Conservation (phyloP, 2,797 vertebrate species). For the Helicolenus hilgendorfi region DNA sequence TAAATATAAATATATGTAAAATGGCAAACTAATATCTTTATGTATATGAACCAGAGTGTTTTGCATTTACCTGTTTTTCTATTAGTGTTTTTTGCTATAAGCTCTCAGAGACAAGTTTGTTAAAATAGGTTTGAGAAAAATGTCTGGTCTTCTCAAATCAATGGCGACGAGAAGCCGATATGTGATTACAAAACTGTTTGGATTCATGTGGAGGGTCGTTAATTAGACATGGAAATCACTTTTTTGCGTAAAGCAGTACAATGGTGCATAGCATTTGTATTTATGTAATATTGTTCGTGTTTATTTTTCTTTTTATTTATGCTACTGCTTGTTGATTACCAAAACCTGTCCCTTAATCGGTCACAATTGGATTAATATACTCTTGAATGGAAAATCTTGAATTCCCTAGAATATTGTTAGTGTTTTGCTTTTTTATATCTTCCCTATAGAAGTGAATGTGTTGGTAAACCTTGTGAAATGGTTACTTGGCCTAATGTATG, state of each 20-base stretch:
- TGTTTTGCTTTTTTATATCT: conserved; percentile 84
- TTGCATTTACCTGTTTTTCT: conserved; percentile 92
- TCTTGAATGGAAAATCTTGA: conserved; percentile 89
- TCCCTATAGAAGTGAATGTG: conserved; percentile 91
- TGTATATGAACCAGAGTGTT: conserved; percentile 94
- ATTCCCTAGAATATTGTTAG: conserved; percentile 81
- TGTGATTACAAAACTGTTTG: conserved; percentile 73
- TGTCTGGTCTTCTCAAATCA: conserved; percentile 78
- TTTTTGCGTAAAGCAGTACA: conserved; percentile 86
- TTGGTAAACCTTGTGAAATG: conserved; percentile 91
- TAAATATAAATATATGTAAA: conserved; percentile 95
- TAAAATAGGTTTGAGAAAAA: conserved; percentile 79
- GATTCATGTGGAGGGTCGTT: conserved; percentile 73
- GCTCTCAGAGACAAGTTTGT: conserved; percentile 89
- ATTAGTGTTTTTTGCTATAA: conserved; percentile 92
- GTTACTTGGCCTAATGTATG: conserved; percentile 89
- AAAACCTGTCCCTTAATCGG: conserved; percentile 88
- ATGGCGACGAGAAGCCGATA: conserved; percentile 62
- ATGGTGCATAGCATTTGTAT: conserved; percentile 91
- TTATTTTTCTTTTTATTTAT: conserved; percentile 90
- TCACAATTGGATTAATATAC: conserved; percentile 86
- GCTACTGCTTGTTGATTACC: conserved; percentile 91
- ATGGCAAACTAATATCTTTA: conserved; percentile 94
- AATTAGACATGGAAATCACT: conserved; percentile 82
- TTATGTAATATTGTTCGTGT: conserved; percentile 90